phyloP scores from a whole-genome alignment of 2,797 vertebrate species.

The Atherinosoma microstoma region DNA sequence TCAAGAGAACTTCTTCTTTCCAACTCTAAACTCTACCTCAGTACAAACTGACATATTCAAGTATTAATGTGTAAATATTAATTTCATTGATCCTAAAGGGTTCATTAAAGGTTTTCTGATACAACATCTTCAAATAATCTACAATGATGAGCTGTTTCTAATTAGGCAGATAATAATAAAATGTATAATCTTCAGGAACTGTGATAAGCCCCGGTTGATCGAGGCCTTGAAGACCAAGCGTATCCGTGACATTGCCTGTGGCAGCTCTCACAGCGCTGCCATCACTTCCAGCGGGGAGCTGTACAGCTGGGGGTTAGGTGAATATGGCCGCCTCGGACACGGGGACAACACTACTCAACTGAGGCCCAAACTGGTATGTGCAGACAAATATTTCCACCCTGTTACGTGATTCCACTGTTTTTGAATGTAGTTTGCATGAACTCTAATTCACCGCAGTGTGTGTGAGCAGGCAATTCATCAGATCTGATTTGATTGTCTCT shows the following conservation, averaged over 20 bases:
- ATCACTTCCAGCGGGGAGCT: slow-evolving; percentile 98
- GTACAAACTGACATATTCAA: not conserved
- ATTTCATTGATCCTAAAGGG: too few relatives aligned
- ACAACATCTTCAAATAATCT: not conserved
- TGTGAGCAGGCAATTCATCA: not conserved
- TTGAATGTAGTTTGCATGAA: not conserved
- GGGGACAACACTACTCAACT: slow-evolving; percentile 98
- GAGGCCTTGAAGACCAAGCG: slow-evolving; percentile 97
- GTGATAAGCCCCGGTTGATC: slow-evolving; percentile 97
- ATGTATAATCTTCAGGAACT: slow-evolving; percentile 87
- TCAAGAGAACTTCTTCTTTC: not conserved
- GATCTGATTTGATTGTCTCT: slow-evolving; percentile 1
- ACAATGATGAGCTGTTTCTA: not conserved
- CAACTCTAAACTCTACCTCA: not conserved
- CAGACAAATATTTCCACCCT: too few relatives aligned
- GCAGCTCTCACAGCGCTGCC: slow-evolving; percentile 97
- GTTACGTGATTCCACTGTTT: too few relatives aligned
- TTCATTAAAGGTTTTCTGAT: not conserved
- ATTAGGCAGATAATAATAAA: not conserved
- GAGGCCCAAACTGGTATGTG: slow-evolving; percentile 94
- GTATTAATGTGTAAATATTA: too few relatives aligned
- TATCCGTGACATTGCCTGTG: slow-evolving; percentile 96
- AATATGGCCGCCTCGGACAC: slow-evolving; percentile 96
- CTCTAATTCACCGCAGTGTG: not conserved
- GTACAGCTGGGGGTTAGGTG: slow-evolving; percentile 98